These are phyloP conservation scores for Amblyjoppa fuscipennis DNA, from an alignment of 2,888 invertebrate species.

Conservation along the genomic window DNA sequence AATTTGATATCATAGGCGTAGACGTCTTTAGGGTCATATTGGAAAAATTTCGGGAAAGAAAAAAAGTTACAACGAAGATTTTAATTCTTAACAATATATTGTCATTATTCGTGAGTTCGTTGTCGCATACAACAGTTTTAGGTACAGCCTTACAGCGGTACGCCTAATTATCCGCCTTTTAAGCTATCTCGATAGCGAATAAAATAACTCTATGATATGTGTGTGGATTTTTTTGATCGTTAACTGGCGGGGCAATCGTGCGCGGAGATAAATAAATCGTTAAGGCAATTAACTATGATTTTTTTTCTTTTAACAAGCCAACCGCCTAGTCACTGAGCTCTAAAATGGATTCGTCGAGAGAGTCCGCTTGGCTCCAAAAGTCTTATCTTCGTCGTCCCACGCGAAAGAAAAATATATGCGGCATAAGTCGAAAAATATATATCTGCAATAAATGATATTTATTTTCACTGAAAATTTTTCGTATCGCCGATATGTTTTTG, in stretches of 20 bases:
- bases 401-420: too few relatives aligned
- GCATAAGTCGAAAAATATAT: too few relatives aligned
- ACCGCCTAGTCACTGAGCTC: background rate
- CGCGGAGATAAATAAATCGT: background rate
- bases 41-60: background rate
- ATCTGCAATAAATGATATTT: background rate
- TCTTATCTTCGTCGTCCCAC: background rate
- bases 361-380: background rate
- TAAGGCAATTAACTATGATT: background rate
- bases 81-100: constrained; percentile 50
- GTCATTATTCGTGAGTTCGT: constrained; percentile 51
- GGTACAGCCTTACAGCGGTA: constrained; percentile 25
- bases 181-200: constrained; percentile 31
- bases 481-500: too few relatives aligned
- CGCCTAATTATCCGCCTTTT: constrained; percentile 19
- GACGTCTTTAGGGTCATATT: background rate
- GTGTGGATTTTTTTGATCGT: background rate
- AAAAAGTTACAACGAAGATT: background rate
- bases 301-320: background rate
- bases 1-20: too few relatives aligned
- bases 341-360: background rate
- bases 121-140: constrained; percentile 41
- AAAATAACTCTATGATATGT: constrained; percentile 56
- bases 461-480: background rate
- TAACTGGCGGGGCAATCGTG: background rate